These are phyloP conservation scores for Drosophila pseudotalamancana DNA, from an alignment of 2,888 invertebrate species.

Conservation along the genomic window DNA sequence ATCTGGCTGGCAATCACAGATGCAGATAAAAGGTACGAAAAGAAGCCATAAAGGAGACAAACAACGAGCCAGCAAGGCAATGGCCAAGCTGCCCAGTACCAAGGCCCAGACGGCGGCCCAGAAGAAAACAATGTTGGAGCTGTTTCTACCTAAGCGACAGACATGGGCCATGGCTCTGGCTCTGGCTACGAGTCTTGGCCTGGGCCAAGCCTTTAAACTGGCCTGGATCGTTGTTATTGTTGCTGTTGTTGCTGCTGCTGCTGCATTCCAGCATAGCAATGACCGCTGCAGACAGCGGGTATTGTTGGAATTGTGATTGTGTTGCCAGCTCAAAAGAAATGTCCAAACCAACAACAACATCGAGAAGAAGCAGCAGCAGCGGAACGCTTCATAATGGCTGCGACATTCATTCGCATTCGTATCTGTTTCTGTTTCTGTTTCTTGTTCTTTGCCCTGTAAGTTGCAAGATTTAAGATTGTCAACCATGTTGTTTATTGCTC, in stretches of 20 bases:
- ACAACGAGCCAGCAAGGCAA: conserved; percentile 61
- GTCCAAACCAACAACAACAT: conserved; percentile 36
- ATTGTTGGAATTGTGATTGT: conserved; percentile 57
- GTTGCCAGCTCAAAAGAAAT: conserved; percentile 66
- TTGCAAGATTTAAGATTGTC: conserved; percentile 79
- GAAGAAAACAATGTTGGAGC: conserved; percentile 35
- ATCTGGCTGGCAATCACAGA: conserved; percentile 73
- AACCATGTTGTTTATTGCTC: conserved; percentile 80
- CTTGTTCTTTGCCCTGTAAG: conserved; percentile 64
- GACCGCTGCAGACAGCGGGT: conserved; percentile 69
- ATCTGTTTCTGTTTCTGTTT: conserved; percentile 61
- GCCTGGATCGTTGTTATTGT: conserved; percentile 41
- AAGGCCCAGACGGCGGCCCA: conserved; percentile 16
- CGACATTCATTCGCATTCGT: conserved; percentile 78
- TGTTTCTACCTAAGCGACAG: conserved; percentile 62
- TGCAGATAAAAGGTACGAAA: conserved; percentile 75
- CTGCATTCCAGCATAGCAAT: conserved; percentile 76
- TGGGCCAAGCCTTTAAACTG: conserved; percentile 71
- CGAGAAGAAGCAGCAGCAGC: conserved; percentile 22
- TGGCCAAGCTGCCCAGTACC: conserved; percentile 13
- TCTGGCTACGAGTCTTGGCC: conserved; percentile 33
- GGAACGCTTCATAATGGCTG: conserved; percentile 70
- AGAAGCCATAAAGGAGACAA: conserved; percentile 80
- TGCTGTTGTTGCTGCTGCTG: conserved; percentile 35
- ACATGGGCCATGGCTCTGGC: conserved; percentile 28